Percentiles rank a stretch among this genome's conserved stretches.
These are phyloP conservation scores for Halocynthia aurantium DNA, from an alignment of 23 tunicate species.

Conservation along the genomic window DNA sequence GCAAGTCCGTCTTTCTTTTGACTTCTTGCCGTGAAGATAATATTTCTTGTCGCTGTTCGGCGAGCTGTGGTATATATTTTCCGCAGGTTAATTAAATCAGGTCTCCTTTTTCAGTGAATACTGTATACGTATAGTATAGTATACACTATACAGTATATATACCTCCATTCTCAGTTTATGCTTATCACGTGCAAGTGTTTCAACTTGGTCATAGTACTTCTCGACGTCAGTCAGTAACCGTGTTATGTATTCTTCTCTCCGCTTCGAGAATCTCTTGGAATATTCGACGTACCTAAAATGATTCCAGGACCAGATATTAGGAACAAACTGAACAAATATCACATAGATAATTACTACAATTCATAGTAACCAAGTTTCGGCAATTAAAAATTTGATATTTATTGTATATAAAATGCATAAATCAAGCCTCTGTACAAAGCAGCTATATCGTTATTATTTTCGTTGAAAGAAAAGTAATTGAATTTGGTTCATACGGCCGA, in stretches of 20 bases:
- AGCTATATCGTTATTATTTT: too few species aligned
- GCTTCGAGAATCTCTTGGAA: constrained; percentile 19
- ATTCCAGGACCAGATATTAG: neutral
- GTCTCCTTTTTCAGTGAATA: too few species aligned
- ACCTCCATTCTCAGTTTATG: constrained; percentile 55
- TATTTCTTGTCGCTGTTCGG: constrained; percentile 26
- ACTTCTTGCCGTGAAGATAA: constrained; percentile 20
- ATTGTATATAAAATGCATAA: too few species aligned
- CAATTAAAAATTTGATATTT: too few species aligned
- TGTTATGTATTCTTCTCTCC: constrained; percentile 28
- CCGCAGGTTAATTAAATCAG: too few species aligned
- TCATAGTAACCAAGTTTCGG: too few species aligned
- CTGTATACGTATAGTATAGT: neutral
- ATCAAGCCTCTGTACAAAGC: too few species aligned
- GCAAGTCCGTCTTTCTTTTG: constrained; percentile 9
- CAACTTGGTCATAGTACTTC: constrained; percentile 39
- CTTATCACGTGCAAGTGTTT: constrained; percentile 35
- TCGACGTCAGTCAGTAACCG: constrained; percentile 43
- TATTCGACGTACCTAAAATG: constrained; percentile 17
- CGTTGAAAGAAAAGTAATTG: too few species aligned
- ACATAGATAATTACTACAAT: too few species aligned
- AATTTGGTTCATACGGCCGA: too few species aligned
- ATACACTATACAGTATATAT: neutral
- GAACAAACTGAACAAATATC: too few species aligned
- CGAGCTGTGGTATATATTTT: constrained; percentile 8